A percentile compares a stretch with the other conserved stretches of the same genome.
phyloP scores from a whole-genome alignment of 2,113 vertebrate species.

The Oncorhynchus masou region DNA sequence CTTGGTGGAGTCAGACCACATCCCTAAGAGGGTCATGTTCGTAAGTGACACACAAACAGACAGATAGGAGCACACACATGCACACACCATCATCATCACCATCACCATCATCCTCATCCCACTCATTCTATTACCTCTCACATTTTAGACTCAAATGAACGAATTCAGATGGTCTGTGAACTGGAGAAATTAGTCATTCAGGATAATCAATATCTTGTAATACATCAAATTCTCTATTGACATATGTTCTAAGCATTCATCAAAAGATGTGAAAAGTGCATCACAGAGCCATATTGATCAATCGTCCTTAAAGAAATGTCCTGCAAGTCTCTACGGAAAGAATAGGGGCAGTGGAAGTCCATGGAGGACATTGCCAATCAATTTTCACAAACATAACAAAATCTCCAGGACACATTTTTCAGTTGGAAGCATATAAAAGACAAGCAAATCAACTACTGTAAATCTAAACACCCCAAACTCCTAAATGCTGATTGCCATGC shows the following conservation, averaged over 20 bases:
- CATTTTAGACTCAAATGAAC: too few species aligned
- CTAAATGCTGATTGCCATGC: too few species aligned
- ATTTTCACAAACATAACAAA: neutral
- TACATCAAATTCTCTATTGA: neutral
- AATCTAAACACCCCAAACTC: too few species aligned
- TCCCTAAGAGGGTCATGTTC: constrained; percentile 98
- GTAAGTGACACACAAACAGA: constrained; percentile 79
- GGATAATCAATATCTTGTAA: constrained; percentile 8
- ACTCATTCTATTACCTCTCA: neutral
- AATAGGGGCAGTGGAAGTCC: too few species aligned
- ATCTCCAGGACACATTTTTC: neutral
- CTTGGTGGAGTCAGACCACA: constrained; percentile 94
- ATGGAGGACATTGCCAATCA: neutral
- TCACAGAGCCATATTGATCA: neutral
- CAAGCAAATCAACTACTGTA: too few species aligned
- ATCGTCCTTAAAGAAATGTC: neutral
- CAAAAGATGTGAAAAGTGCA: neutral
- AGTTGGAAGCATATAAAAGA: neutral
- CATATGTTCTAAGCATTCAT: neutral
- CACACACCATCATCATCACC: too few species aligned
- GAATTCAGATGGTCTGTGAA: neutral
- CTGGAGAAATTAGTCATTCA: constrained; percentile 15
- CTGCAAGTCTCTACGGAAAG: too few species aligned
- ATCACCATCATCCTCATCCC: neutral
- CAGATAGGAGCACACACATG: neutral